These are phyloP conservation scores for Polypedilum pembai DNA, from an alignment of 1,140 invertebrate genomes.

Conservation along the genomic window DNA sequence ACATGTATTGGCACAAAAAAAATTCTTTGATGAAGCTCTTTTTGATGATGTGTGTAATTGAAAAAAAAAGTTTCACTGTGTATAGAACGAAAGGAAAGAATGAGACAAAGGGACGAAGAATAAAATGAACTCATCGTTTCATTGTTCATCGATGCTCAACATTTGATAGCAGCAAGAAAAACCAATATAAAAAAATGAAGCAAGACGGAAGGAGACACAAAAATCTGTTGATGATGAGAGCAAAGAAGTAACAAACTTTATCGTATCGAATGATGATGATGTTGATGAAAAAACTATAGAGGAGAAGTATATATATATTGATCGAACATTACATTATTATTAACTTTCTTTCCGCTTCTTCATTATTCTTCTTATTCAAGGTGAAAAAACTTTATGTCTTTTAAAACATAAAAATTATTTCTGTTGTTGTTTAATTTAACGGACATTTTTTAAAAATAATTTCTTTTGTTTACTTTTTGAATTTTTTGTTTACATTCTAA, in stretches of 20 bases:
- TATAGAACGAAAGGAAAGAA: not conserved
- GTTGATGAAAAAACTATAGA: slow-evolving; percentile 1
- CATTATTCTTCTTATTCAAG: not conserved
- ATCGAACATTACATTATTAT: slow-evolving; percentile 14
- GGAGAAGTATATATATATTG: not conserved
- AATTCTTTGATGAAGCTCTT: not conserved
- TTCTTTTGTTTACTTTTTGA: too few species aligned
- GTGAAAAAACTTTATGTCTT: too few species aligned
- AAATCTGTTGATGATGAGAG: slow-evolving; percentile 18
- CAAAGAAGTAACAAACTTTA: slow-evolving; percentile 4
- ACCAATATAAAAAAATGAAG: not conserved
- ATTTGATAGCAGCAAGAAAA: not conserved
- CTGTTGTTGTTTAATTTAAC: too few species aligned
- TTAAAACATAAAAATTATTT: too few species aligned
- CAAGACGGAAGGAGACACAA: not conserved
- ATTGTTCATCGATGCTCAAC: slow-evolving; percentile 2
- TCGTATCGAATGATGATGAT: slow-evolving; percentile 2
- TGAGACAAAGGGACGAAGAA: slow-evolving; percentile 1
- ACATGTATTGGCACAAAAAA: not conserved
- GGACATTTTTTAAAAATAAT: too few species aligned
- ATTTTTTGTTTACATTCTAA: too few species aligned
- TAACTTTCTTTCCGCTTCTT: slow-evolving; percentile 2
- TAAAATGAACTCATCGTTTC: slow-evolving; percentile 3
- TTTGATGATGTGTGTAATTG: slow-evolving; percentile 17
- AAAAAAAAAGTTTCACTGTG: not conserved